Percentiles rank a stretch among this genome's conserved stretches.
phyloP scores from a whole-genome alignment of 2,888 invertebrate species.

The Diarsia brunnea region DNA sequence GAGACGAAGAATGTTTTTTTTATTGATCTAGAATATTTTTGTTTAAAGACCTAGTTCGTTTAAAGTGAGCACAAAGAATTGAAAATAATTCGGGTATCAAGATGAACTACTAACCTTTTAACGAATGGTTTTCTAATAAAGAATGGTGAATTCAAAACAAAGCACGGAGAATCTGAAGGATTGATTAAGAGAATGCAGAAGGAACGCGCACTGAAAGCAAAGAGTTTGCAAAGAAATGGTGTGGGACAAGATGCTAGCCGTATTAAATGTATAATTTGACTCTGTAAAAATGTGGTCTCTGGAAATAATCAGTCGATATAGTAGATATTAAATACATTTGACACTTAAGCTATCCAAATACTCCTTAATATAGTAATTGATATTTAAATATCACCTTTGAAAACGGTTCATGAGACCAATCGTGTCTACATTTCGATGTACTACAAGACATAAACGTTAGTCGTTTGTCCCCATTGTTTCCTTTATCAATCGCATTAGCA shows the following conservation, averaged over 20 bases:
- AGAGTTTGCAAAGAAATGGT: neutral
- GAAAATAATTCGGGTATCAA: neutral
- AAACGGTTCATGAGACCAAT: slow-evolving; percentile 32
- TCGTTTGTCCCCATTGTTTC: slow-evolving; percentile 56
- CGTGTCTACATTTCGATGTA: slow-evolving; percentile 52
- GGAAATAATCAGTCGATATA: neutral
- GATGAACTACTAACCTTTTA: neutral
- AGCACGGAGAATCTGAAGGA: neutral
- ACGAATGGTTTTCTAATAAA: neutral
- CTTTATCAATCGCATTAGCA: slow-evolving; percentile 63
- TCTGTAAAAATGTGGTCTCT: neutral
- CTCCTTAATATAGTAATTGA: neutral
- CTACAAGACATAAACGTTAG: slow-evolving; percentile 41
- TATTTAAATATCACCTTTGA: slow-evolving; percentile 25
- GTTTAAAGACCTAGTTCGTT: too few relatives aligned
- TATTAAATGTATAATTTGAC: neutral
- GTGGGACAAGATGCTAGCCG: too few relatives aligned
- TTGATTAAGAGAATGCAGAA: neutral
- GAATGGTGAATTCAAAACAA: neutral
- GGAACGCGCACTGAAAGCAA: neutral
- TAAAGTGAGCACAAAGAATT: too few relatives aligned
- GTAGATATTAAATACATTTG: neutral
- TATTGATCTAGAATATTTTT: neutral
- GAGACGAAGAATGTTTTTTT: neutral
- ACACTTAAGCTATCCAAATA: neutral